phyloP scores from a whole-genome alignment of 2,113 vertebrate genomes.

The Bubo scandiacus region DNA sequence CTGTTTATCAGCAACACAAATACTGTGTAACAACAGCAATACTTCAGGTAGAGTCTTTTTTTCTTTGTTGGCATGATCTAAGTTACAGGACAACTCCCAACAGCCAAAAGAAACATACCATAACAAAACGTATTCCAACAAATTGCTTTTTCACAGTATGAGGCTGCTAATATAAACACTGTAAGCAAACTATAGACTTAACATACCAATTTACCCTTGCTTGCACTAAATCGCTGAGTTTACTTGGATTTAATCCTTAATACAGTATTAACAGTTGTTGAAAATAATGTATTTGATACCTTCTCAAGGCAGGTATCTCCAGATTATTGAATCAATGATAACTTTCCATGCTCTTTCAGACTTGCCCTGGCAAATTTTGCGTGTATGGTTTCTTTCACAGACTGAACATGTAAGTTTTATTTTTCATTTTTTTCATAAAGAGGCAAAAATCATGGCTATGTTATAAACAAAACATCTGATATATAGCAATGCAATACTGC shows the following conservation, averaged over 20 bases:
- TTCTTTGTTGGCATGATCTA: neutral
- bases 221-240: neutral
- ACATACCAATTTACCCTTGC: neutral
- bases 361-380: neutral
- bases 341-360: neutral
- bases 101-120: neutral
- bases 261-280: neutral
- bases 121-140: neutral
- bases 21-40: neutral
- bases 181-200: neutral
- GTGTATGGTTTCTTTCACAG: accelerated
- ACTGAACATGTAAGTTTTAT: neutral
- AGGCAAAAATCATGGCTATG: neutral
- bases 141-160: neutral
- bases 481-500: neutral
- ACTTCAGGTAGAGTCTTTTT: neutral
- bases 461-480: neutral
- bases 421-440: neutral
- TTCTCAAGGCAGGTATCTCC: neutral
- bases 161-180: neutral
- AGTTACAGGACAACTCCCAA: neutral
- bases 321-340: neutral
- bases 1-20: neutral
- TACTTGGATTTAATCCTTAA: neutral
- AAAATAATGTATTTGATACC: neutral